These are phyloP conservation scores for Threskiornis aethiopicus DNA, from an alignment of 2,797 vertebrate species.

Conservation along the genomic window DNA sequence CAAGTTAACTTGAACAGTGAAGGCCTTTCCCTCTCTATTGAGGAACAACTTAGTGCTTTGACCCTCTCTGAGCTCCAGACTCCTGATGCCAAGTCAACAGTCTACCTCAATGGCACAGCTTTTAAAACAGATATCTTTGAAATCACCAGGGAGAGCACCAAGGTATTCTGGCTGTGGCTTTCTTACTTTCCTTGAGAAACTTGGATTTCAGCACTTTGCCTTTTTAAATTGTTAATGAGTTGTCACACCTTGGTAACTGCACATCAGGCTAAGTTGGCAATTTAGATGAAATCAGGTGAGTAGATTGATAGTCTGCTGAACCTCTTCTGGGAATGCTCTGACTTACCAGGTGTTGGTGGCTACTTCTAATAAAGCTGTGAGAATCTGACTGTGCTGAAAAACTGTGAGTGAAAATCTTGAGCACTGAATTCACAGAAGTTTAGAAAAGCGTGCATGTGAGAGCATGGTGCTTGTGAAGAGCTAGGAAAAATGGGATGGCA, in stretches of 20 bases:
- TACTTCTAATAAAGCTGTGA: not conserved
- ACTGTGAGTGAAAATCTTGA: not conserved
- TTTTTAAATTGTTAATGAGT: not conserved
- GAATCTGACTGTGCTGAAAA: not conserved
- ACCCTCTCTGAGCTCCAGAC: constrained; percentile 80
- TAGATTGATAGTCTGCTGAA: not conserved
- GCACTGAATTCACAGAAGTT: not conserved
- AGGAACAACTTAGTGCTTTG: constrained; percentile 90
- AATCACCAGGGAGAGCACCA: constrained; percentile 82
- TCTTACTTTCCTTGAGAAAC: not conserved
- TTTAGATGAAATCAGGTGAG: not conserved
- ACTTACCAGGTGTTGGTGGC: not conserved
- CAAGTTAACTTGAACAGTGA: constrained; percentile 84
- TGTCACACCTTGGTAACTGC: not conserved
- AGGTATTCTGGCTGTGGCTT: constrained; percentile 76
- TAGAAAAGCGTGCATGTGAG: not conserved
- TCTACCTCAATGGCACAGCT: constrained; percentile 84
- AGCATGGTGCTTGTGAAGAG: not conserved
- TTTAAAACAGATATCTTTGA: constrained; percentile 86
- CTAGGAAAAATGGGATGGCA: not conserved
- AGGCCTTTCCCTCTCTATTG: constrained; percentile 86
- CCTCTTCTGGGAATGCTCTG: not conserved
- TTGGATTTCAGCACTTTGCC: not conserved
- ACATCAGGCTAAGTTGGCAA: not conserved
- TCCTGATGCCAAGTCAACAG: constrained; percentile 74